Base-by-base conservation (phyloP, 2,888 invertebrate species). In the Mesorhabditis spiculigera region DNA sequence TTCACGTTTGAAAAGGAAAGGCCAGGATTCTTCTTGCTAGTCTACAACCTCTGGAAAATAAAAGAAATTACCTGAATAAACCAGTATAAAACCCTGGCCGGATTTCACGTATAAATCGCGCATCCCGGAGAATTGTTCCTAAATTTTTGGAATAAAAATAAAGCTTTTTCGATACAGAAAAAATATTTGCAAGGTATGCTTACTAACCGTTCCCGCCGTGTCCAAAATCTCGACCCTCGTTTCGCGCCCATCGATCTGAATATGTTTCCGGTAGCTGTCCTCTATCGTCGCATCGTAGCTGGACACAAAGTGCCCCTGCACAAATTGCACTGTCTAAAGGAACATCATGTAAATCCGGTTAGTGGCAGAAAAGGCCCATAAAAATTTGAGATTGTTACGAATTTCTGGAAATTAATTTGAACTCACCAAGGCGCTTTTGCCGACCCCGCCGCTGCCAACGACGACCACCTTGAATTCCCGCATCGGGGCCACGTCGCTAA, bases 391-490 rank as follows among this genome's bases (percentile, higher is more conserved):
- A 28, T 3, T 1, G 28, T 28, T 28, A 1, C 28, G 28, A 28
- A 28, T 28, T 28, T 28, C 3, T 28, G 28, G 3, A 28, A 28
- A 28, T 28, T 28, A 28, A 13, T 66, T 58, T n/a, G 13, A 16
- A 71, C 70, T 68, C 66, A 88, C 88, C 88, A 95, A 90, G 87
- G 95, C 94, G 85, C 95, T 95, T 90, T 97, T 97, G 86, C 97
- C 97, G 86, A 98, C 97, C 90, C 97, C 97, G 87, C 97, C 97
- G 88, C 94, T 95, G 85, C 97, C 97, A 88, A 97, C 90, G 86
- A 98, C 96, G 83, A 97, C 97, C 89, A 97, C 94, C 91, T 97
- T 98, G 90, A 97, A 98, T 91, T 98, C 97, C 89, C 96, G 93
- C 97, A 98, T 98, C 2, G 0, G 16, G 4, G 41, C 6, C 5